phyloP scores from a whole-genome alignment of 2,888 invertebrate species.

The Nomada lathburiana region DNA sequence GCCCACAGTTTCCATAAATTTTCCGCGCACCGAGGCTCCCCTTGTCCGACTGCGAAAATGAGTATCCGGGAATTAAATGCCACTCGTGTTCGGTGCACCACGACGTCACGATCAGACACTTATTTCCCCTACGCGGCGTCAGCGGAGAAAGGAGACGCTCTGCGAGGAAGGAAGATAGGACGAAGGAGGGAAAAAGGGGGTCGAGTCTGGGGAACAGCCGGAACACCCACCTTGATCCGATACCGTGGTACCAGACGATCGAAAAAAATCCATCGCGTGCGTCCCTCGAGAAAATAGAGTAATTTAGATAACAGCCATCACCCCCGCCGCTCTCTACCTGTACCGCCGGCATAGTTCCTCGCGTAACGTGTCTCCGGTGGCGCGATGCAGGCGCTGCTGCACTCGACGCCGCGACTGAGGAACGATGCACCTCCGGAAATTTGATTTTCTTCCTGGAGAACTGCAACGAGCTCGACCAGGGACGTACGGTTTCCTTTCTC shows the following conservation, averaged over 20 bases:
- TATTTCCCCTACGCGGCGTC: constrained; percentile 19
- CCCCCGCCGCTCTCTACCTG: constrained; percentile 20
- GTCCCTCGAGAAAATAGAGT: constrained; percentile 73
- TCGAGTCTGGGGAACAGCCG: constrained; percentile 47
- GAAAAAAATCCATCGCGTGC: constrained; percentile 62
- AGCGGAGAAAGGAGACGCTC: constrained; percentile 16
- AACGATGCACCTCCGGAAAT: constrained; percentile 2
- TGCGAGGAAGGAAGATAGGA: not conserved
- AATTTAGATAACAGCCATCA: constrained; percentile 75
- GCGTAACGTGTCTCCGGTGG: constrained; percentile 54
- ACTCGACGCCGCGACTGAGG: constrained; percentile 16
- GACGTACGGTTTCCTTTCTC: not conserved
- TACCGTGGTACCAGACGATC: constrained; percentile 66
- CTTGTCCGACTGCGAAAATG: constrained; percentile 47
- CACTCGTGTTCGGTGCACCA: constrained; percentile 61
- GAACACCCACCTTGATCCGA: constrained; percentile 77
- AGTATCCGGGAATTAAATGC: constrained; percentile 71
- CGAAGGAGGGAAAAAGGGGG: constrained; percentile 9
- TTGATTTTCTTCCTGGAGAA: not conserved
- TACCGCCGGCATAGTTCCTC: constrained; percentile 36
- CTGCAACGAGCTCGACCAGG: not conserved
- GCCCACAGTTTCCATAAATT: not conserved
- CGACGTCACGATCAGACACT: constrained; percentile 28
- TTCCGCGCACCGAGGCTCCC: not conserved
- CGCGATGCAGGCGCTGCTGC: constrained; percentile 27